Evolutionary conservation across 2,888 invertebrate species (phyloP).

Genomic region (Mellilla xanthometata): DNA sequence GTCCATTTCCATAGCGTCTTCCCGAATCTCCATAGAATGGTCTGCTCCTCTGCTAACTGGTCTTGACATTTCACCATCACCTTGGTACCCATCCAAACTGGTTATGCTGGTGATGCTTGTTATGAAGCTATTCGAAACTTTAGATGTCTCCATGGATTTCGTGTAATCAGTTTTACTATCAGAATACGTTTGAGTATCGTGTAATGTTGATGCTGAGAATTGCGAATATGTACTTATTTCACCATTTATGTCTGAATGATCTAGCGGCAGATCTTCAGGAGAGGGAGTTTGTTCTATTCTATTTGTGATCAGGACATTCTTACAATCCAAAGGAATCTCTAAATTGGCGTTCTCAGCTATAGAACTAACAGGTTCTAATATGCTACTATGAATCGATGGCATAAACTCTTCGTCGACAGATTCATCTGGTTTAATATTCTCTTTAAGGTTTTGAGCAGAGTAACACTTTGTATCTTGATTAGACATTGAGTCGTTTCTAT

Average conservation of each 20-base stretch:
- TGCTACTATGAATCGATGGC: conserved; percentile 83
- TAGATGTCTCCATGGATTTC: conserved; percentile 84
- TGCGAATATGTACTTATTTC: conserved; percentile 82
- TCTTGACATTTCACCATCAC: conserved; percentile 94
- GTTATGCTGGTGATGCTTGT: conserved; percentile 95
- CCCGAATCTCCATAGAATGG: conserved; percentile 84
- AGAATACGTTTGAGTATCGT: conserved; percentile 80
- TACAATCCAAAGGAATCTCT: conserved; percentile 77
- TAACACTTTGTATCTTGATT: conserved; percentile 41
- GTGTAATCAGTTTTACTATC: conserved; percentile 83
- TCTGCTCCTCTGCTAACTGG: conserved; percentile 92
- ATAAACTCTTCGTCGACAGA: conserved; percentile 83
- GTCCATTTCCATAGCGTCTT: conserved; percentile 79
- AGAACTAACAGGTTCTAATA: conserved; percentile 82
- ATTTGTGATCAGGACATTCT: conserved; percentile 59
- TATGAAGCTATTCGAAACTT: conserved; percentile 89
- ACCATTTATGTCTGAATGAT: conserved; percentile 86
- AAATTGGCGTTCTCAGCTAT: conserved; percentile 78
- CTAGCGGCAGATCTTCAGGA: conserved; percentile 92
- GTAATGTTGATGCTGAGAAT: conserved; percentile 73
- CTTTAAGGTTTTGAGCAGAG: conserved; percentile 32
- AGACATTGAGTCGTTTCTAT: conserved; percentile 25
- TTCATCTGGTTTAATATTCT: conserved; percentile 46
- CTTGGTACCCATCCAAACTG: conserved; percentile 96
- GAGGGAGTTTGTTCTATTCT: conserved; percentile 91